Evolutionary conservation across 2,888 invertebrate genomes (phyloP).

Genomic region (Agrotis clavis): DNA sequence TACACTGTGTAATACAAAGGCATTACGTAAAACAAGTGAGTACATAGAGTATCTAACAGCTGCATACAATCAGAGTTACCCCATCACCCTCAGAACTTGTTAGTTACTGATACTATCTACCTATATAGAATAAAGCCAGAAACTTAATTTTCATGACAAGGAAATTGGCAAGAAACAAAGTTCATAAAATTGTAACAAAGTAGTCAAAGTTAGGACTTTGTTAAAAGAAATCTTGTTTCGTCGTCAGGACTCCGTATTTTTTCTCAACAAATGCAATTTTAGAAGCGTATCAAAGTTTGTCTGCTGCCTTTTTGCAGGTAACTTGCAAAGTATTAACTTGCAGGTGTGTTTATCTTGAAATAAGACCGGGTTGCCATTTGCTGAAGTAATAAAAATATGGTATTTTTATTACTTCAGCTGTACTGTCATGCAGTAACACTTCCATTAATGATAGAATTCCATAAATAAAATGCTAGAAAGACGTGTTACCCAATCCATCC

Average conservation of each 20-base stretch:
- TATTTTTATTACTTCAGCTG: too few relatives aligned
- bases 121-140: neutral
- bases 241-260: slow-evolving; percentile 30
- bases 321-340: neutral
- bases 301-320: slow-evolving; percentile 4
- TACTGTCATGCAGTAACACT: too few relatives aligned
- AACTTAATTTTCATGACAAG: neutral
- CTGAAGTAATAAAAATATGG: neutral
- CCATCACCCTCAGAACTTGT: neutral
- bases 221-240: slow-evolving; percentile 53
- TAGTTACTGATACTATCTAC: too few relatives aligned
- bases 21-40: neutral
- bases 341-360: neutral
- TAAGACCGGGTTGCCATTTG: too few relatives aligned
- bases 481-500: too few relatives aligned
- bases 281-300: slow-evolving; percentile 50
- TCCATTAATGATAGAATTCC: too few relatives aligned
- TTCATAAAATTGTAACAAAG: slow-evolving; percentile 24
- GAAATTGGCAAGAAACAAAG: slow-evolving; percentile 15
- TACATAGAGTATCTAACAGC: neutral
- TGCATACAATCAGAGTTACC: neutral
- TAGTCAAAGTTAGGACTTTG: slow-evolving; percentile 41
- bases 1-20: neutral
- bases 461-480: too few relatives aligned
- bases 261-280: slow-evolving; percentile 53